phyloP scores from a whole-genome alignment of 2,797 vertebrate species.

The Tenualosa ilisha region DNA sequence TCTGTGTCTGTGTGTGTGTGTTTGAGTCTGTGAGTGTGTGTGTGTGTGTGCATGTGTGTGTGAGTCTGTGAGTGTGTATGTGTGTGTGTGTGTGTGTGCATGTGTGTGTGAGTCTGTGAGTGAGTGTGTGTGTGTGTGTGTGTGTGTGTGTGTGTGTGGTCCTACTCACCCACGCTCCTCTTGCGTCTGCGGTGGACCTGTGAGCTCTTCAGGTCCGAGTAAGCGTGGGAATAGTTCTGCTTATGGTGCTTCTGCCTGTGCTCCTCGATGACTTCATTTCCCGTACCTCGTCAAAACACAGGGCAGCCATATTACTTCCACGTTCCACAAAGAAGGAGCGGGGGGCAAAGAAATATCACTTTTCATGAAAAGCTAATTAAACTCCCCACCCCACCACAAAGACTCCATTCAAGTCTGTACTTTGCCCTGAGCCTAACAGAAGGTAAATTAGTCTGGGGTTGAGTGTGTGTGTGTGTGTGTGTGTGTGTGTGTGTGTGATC shows the following conservation, averaged over 20 bases:
- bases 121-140: not conserved
- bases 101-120: not conserved
- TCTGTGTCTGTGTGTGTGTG: not conserved
- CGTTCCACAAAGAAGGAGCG: conserved; percentile 15
- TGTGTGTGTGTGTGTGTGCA: not conserved
- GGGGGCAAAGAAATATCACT: conserved; percentile 38
- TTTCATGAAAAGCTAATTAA: conserved; percentile 28
- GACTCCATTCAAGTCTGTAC: conserved; percentile 38
- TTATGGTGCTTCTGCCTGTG: conserved; percentile 81
- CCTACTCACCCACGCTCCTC: conserved; percentile 87
- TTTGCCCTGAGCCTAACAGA: conserved; percentile 34
- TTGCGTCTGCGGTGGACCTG: conserved; percentile 87
- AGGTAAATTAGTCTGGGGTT: conserved; percentile 43
- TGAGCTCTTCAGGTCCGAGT: conserved; percentile 82
- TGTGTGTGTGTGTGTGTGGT: not conserved
- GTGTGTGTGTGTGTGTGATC: conserved; percentile 29
- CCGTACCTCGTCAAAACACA: conserved; percentile 74
- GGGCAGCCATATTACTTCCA: conserved; percentile 64
- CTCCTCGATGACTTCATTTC: conserved; percentile 85
- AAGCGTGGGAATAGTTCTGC: conserved; percentile 71
- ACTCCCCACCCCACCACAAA: conserved; percentile 34
- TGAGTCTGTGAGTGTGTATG: not conserved
- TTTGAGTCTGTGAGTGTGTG: not conserved
- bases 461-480: not conserved
- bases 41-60: conserved; percentile 2